These are phyloP conservation scores for Pseudorectes ferrugineus DNA, from an alignment of 2,113 vertebrate species.

Conservation along the genomic window DNA sequence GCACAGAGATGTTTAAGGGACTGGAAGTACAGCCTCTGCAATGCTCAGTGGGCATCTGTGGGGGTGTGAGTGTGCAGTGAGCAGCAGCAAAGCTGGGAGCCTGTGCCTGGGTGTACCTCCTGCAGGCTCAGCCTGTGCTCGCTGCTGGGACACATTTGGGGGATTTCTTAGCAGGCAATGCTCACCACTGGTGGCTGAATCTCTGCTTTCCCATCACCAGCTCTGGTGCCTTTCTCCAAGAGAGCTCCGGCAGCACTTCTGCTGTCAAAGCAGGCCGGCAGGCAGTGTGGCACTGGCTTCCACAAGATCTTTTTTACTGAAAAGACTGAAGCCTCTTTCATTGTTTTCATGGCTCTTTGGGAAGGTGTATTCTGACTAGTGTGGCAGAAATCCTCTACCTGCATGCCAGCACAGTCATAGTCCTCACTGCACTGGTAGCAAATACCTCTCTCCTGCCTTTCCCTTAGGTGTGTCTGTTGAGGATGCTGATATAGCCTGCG, in stretches of 20 bases:
- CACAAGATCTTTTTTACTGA: rapidly evolving
- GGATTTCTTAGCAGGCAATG: not conserved
- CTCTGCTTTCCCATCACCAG: rapidly evolving
- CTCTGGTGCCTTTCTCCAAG: not conserved
- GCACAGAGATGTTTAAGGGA: not conserved
- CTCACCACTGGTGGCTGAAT: not conserved
- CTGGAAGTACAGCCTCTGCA: not conserved
- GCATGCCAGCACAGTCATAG: not conserved
- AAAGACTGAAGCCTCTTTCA: not conserved
- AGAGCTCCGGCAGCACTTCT: rapidly evolving
- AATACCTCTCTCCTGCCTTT: not conserved
- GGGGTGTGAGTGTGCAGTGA: rapidly evolving
- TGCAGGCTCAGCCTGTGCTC: rapidly evolving
- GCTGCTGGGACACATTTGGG: rapidly evolving
- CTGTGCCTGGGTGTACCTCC: rapidly evolving
- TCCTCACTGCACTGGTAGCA: not conserved
- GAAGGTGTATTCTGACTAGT: not conserved
- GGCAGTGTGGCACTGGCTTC: not conserved
- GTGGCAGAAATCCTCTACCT: not conserved
- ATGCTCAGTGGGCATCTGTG: rapidly evolving
- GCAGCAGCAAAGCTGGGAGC: not conserved
- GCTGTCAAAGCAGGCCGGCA: not conserved
- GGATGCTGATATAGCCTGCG: not conserved
- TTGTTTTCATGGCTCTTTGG: not conserved
- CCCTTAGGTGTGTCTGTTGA: not conserved